These are phyloP conservation scores for Eidolon helvum DNA, from an alignment of 2,113 vertebrate genomes.

Conservation along the genomic window DNA sequence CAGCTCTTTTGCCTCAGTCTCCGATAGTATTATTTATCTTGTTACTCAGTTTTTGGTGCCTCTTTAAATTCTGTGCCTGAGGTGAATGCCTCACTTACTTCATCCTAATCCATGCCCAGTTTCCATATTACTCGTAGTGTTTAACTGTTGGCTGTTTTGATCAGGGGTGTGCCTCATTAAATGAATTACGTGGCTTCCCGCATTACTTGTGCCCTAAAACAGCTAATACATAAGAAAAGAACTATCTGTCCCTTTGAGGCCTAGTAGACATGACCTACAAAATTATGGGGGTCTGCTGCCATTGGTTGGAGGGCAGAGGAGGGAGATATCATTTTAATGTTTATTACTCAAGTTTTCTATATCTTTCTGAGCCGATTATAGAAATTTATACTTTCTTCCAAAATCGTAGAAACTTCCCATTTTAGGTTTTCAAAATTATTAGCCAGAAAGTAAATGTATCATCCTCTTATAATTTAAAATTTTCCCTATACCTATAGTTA, in stretches of 20 bases:
- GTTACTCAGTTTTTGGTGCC: not conserved
- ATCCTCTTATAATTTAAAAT: not conserved
- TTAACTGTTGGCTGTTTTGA: not conserved
- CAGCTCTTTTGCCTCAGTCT: not conserved
- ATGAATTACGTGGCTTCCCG: not conserved
- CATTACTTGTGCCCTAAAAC: not conserved
- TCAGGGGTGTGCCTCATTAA: not conserved
- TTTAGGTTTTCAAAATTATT: not conserved
- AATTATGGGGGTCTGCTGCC: not conserved
- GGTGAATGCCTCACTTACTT: not conserved
- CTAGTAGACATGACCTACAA: not conserved
- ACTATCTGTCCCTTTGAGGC: not conserved
- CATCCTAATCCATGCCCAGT: not conserved
- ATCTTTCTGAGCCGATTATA: not conserved
- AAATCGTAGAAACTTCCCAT: not conserved
- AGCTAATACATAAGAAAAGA: not conserved
- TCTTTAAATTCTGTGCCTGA: not conserved
- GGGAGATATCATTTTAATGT: not conserved
- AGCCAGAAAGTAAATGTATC: not conserved
- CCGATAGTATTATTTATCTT: not conserved
- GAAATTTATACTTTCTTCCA: not conserved
- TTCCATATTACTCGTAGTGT: not conserved
- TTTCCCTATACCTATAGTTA: not conserved
- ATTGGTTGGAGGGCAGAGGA: not conserved
- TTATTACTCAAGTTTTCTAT: not conserved